Percentiles rank a stretch among this genome's conserved stretches.
Evolutionary conservation across 2,113 vertebrate species (phyloP).

Genomic region (Corythoichthys intestinalis): DNA sequence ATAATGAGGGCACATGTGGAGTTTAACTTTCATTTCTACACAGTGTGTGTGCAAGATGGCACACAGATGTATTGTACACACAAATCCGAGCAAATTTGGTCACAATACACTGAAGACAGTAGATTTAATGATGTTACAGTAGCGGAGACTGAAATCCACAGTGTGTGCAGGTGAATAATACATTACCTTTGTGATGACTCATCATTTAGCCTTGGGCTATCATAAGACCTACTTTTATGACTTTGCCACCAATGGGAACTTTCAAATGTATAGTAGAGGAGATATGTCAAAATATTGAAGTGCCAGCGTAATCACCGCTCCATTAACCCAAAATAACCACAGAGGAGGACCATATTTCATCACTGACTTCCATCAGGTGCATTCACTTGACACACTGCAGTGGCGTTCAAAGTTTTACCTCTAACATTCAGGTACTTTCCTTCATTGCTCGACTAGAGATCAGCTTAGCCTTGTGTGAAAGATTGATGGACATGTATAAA

Average conservation of each 20-base stretch:
- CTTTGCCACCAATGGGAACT: constrained; percentile 15
- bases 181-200: constrained; percentile 26
- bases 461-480: background rate
- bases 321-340: constrained; percentile 36
- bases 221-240: constrained; percentile 33
- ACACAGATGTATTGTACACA: constrained; percentile 2
- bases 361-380: constrained; percentile 4
- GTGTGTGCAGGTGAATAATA: constrained; percentile 18
- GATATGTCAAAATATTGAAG: constrained; percentile 22
- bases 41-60: background rate
- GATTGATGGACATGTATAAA: background rate
- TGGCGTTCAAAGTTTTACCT: background rate
- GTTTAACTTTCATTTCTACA: too few species aligned
- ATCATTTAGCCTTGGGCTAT: constrained; percentile 27
- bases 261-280: constrained; percentile 24
- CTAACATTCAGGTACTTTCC: background rate
- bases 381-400: constrained; percentile 5
- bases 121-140: constrained; percentile 2
- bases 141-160: constrained; percentile 14
- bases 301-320: constrained; percentile 16
- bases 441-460: background rate
- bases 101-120: background rate
- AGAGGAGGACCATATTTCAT: constrained; percentile 8
- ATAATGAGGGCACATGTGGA: background rate
- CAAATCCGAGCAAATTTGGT: background rate